These are phyloP conservation scores for Lordiphosa andalusiaca DNA, from an alignment of 2,888 invertebrate genomes.

Conservation along the genomic window DNA sequence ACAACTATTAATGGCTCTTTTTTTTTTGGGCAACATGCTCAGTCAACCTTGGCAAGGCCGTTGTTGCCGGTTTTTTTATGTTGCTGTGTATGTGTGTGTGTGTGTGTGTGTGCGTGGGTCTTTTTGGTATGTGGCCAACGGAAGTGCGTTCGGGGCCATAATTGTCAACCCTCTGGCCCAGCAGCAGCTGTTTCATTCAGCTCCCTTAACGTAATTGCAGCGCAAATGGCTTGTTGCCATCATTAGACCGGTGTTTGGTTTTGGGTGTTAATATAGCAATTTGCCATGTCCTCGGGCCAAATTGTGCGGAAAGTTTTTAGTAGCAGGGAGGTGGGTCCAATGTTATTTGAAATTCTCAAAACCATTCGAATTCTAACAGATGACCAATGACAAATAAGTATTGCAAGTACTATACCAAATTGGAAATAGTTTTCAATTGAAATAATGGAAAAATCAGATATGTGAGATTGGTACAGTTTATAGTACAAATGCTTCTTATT, in stretches of 20 bases:
- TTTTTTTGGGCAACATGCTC: constrained; percentile 66
- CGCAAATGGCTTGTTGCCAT: constrained; percentile 56
- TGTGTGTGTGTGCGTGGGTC: constrained; percentile 25
- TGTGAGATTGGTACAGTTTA: no score
- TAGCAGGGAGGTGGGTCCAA: background rate
- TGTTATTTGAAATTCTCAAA: constrained; percentile 8
- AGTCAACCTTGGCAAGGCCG: constrained; percentile 80
- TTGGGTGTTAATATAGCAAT: constrained; percentile 57
- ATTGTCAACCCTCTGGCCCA: constrained; percentile 41
- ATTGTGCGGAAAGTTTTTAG: constrained; percentile 57
- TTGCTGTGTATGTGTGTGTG: constrained; percentile 8
- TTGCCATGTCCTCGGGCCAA: constrained; percentile 63
- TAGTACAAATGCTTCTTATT: no score
- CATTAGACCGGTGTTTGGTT: constrained; percentile 54
- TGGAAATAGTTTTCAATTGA: no score
- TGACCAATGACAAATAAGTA: constrained; percentile 10
- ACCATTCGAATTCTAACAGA: constrained; percentile 1
- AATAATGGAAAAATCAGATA: no score
- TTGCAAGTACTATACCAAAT: background rate
- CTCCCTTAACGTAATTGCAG: constrained; percentile 57
- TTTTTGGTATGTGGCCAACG: constrained; percentile 63
- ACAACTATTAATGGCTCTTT: constrained; percentile 56
- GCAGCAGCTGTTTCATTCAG: constrained; percentile 9
- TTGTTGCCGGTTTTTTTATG: constrained; percentile 75
- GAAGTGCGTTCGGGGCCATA: constrained; percentile 57